Conservation (phyloP, 2,797 vertebrate species). For the Leptodactylus fallax region DNA sequence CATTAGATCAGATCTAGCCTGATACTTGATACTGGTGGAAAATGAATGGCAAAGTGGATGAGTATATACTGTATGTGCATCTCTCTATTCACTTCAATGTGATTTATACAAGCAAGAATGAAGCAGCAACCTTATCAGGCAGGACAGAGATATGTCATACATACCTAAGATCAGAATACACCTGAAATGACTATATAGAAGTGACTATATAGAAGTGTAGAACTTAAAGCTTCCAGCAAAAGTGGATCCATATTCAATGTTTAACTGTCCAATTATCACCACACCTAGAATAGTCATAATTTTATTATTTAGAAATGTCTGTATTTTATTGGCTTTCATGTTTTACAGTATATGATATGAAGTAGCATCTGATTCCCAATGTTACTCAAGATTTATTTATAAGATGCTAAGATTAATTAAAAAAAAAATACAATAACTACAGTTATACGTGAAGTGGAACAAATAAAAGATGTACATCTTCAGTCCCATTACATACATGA, state of each 20-base stretch:
- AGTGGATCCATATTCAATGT: background rate
- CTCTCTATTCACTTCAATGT: no score
- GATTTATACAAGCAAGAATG: no score
- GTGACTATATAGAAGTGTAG: no score
- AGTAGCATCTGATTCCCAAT: background rate
- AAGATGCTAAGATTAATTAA: background rate
- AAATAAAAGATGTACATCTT: background rate
- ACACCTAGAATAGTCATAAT: background rate
- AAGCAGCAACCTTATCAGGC: background rate
- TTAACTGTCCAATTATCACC: background rate
- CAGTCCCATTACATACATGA: slow-evolving; percentile 17
- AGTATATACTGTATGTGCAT: no score
- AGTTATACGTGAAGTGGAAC: background rate
- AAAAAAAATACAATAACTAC: background rate
- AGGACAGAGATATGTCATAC: no score
- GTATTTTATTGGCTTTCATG: background rate
- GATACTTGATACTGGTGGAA: no score
- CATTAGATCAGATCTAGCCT: background rate
- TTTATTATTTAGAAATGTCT: background rate
- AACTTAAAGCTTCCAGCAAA: no score
- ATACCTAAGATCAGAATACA: no score
- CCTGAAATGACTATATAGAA: no score
- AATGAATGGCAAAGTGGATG: no score
- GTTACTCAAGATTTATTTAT: background rate
- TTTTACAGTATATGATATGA: background rate